Evolutionary conservation across 1,140 invertebrate genomes (phyloP), one percentile per base, ranked within the genome.

Genomic region (Halictus rubicundus): DNA sequence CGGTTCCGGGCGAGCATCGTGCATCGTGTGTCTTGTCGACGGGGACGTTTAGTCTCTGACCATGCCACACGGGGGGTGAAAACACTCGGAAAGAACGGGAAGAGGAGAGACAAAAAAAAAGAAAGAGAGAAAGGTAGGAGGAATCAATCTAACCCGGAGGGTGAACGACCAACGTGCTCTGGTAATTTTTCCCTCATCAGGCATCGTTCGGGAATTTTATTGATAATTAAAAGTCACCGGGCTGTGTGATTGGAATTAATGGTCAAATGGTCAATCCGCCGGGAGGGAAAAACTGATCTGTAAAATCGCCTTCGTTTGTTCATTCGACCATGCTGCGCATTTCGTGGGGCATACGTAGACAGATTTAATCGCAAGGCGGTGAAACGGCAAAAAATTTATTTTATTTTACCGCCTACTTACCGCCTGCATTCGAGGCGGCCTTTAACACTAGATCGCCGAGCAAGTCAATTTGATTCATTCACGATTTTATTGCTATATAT

Each of bases 241-340:
- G 72, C 87, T 89, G 89, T 91, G 89, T 91, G 90, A 93, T 93
- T 91, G 89, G 89, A 92, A 92, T 92, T 93, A 92, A 93, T 92
- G 91, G 90, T 92, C 90, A 92, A 91, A 90, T 87, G 90, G 91
- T 90, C 90, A 90, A 90, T 91, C 86, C 84, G 87, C 88, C 89
- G 79, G 83, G 57, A 88, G 89, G 88, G 82, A 86, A 89, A 88
- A 89, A 82, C 82, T 73, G 80, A 81, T 54, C 72, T 83, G 81
- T 83, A 81, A 87, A 83, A 83, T 83, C 46, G 81, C 73, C 73
- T 74, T 25, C 54, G 65, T n/a, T 37, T 12, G 14, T 42, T 19
- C 60, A 75, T 46, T 68, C 60, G 42, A 68, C 42, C 78, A 78
- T 60, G 21, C 49, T 68, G 65, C 57, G 60, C 74, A 54, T 80